Conservation (phyloP, 2,797 vertebrate species). For the Xenentodon cancila region DNA sequence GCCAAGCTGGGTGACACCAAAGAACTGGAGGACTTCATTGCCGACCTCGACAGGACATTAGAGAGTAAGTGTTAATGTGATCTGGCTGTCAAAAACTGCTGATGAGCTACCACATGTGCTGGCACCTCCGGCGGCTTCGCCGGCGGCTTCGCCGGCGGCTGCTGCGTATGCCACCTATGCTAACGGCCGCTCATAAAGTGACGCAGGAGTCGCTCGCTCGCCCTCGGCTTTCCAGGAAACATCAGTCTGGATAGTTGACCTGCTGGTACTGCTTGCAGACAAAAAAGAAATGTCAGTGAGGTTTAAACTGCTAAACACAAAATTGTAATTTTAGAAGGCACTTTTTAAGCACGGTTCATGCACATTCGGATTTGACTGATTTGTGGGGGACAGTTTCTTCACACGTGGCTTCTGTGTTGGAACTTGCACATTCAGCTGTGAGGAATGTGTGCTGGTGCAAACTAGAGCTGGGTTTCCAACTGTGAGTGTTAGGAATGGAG, state of each 20-base stretch:
- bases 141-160: constrained; percentile 11
- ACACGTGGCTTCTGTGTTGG: constrained; percentile 42
- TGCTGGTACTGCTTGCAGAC: no score
- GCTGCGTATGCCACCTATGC: constrained; percentile 25
- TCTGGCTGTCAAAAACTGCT: constrained; percentile 29
- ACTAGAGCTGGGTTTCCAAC: constrained; percentile 27
- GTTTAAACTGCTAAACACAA: no score
- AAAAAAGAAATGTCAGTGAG: no score
- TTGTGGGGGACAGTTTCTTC: constrained; percentile 20
- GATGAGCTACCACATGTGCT: constrained; percentile 17
- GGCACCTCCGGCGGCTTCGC: constrained; percentile 17
- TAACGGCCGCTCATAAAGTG: constrained; percentile 44
- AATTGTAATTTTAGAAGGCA: no score
- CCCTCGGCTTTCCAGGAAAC: constrained; percentile 31
- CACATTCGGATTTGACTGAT: not conserved
- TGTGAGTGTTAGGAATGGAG: constrained; percentile 53
- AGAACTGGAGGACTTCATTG: constrained; percentile 97
- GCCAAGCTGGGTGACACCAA: constrained; percentile 98
- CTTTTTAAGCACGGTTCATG: not conserved
- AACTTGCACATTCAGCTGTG: constrained; percentile 50
- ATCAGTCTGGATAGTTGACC: no score
- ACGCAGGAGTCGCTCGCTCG: constrained; percentile 20
- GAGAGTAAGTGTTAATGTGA: constrained; percentile 86
- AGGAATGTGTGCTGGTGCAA: constrained; percentile 59
- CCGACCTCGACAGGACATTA: constrained; percentile 95